These are phyloP conservation scores for Platyscapa corneri DNA, from an alignment of 1,140 invertebrate species.

Conservation along the genomic window DNA sequence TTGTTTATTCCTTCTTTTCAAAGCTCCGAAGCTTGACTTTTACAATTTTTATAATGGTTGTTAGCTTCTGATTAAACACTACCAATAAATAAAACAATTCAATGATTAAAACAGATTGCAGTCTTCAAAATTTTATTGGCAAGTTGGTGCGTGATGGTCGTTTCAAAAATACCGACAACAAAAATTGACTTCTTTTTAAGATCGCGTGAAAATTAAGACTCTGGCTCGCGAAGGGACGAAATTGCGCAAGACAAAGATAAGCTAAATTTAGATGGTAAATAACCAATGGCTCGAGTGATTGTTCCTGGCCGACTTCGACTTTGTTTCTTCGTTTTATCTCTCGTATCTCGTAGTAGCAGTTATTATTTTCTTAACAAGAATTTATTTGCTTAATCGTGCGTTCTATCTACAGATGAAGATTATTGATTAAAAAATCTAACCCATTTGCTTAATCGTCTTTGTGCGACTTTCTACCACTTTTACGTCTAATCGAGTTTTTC, in stretches of 20 bases:
- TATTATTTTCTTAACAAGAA: too few species aligned
- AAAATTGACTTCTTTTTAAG: background rate
- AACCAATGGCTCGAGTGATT: constrained; percentile 54
- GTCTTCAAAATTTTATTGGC: background rate
- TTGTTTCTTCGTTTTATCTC: constrained; percentile 42
- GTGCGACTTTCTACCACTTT: constrained; percentile 47
- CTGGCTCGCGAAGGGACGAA: constrained; percentile 23
- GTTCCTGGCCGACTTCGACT: constrained; percentile 9
- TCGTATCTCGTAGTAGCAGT: constrained; percentile 45
- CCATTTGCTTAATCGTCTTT: constrained; percentile 34
- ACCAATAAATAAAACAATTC: constrained; percentile 19
- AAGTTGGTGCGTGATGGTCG: background rate
- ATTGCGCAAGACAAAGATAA: constrained; percentile 34
- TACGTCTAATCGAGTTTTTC: constrained; percentile 43
- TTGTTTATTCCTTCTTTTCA: constrained; percentile 14
- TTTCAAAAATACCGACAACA: background rate
- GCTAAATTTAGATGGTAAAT: constrained; percentile 20
- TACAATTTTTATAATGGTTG: constrained; percentile 8
- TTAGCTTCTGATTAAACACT: constrained; percentile 19
- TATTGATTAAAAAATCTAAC: constrained; percentile 51
- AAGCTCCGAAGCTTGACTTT: background rate
- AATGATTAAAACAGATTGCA: background rate
- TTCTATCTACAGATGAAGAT: constrained; percentile 54
- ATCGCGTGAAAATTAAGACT: background rate
- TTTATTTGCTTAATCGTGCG: constrained; percentile 51